These are phyloP conservation scores for Naja naja DNA, from an alignment of 2,113 vertebrate genomes.

Conservation along the genomic window DNA sequence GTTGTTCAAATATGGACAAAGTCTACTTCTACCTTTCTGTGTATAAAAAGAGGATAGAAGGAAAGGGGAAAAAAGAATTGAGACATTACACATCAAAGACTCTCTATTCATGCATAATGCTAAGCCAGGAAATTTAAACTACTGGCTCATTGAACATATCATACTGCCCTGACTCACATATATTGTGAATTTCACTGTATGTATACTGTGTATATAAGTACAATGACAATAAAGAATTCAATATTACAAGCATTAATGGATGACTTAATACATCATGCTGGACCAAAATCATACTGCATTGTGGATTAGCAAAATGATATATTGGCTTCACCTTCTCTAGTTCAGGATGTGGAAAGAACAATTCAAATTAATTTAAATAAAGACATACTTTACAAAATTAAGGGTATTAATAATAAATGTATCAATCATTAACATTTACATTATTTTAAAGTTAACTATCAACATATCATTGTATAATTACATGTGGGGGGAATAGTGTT, in stretches of 20 bases:
- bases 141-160: background rate
- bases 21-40: background rate
- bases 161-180: background rate
- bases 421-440: background rate
- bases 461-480: background rate
- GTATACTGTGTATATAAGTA: too few relatives aligned
- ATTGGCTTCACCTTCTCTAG: background rate
- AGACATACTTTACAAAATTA: background rate
- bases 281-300: background rate
- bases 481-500: background rate
- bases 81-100: background rate
- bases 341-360: too few relatives aligned
- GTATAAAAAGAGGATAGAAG: background rate
- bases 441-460: background rate
- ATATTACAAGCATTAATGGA: background rate
- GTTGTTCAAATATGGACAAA: background rate
- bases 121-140: background rate
- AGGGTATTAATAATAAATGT: background rate
- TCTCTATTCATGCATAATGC: background rate
- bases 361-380: background rate
- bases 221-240: too few relatives aligned
- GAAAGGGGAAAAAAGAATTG: background rate
- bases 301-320: background rate
- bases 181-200: background rate
- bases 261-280: background rate